Conservation (phyloP, 2,797 vertebrate genomes). For the Poecilia velifera region DNA sequence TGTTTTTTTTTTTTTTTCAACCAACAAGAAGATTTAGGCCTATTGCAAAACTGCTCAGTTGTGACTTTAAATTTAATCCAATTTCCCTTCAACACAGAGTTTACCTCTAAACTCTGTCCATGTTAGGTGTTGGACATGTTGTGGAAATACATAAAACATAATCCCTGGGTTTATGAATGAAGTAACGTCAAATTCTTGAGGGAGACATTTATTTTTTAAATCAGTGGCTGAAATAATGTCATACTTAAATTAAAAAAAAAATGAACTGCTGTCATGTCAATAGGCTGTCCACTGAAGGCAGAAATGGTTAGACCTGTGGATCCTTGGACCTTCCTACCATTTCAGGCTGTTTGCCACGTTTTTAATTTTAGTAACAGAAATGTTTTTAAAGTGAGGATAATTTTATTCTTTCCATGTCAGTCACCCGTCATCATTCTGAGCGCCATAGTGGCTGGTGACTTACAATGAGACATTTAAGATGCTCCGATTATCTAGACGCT, state of each 20-base stretch:
- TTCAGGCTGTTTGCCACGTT: background rate
- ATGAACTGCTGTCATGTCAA: background rate
- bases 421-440: background rate
- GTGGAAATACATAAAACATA: background rate
- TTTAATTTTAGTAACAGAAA: background rate
- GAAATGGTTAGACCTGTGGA: background rate
- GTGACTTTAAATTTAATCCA: background rate
- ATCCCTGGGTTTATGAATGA: no score
- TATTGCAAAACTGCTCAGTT: background rate
- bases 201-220: background rate
- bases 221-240: background rate
- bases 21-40: background rate
- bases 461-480: background rate
- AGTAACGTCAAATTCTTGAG: no score
- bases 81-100: background rate
- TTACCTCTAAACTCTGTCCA: background rate
- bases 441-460: background rate
- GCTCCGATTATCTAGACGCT: background rate
- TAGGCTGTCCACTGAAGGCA: background rate
- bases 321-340: background rate
- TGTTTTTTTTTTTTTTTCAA: background rate
- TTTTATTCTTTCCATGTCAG: background rate
- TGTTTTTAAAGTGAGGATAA: background rate
- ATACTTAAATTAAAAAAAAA: background rate
- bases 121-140: background rate